Conservation (phyloP, 2,888 invertebrate species). For the Eupithecia centaureata region DNA sequence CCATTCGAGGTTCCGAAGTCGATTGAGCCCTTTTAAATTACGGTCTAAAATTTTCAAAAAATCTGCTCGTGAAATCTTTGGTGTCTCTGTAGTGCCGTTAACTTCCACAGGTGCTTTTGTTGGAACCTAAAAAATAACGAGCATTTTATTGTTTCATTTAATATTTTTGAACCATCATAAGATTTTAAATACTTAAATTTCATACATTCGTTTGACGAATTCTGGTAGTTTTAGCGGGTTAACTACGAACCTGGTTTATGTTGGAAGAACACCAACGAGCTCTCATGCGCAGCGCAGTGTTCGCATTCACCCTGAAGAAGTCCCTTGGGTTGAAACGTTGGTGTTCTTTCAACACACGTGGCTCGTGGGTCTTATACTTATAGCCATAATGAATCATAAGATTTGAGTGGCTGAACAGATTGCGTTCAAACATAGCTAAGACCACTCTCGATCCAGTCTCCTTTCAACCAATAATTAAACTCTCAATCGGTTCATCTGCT, state of each 20-base stretch:
- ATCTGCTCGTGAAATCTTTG: constrained; percentile 74
- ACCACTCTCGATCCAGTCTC: neutral
- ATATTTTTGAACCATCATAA: neutral
- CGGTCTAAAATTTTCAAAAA: constrained; percentile 76
- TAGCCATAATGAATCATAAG: too few relatives aligned
- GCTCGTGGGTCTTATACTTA: too few relatives aligned
- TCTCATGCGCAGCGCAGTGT: too few relatives aligned
- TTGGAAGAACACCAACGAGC: too few relatives aligned
- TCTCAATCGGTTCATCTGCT: neutral
- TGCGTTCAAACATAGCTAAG: neutral
- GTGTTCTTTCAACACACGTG: too few relatives aligned
- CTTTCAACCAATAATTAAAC: neutral
- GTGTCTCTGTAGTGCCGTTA: constrained; percentile 70
- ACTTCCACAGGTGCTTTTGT: constrained; percentile 54
- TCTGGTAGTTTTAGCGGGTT: too few relatives aligned
- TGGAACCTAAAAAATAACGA: constrained; percentile 48
- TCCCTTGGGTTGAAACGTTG: too few relatives aligned
- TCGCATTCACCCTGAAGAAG: too few relatives aligned
- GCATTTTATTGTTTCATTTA: neutral
- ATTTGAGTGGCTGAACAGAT: neutral
- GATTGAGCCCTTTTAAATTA: constrained; percentile 75
- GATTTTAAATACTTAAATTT: too few relatives aligned
- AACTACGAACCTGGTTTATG: too few relatives aligned
- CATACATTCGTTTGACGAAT: too few relatives aligned
- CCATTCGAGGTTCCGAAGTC: constrained; percentile 77